These are phyloP conservation scores for Drosophila colorata DNA, from an alignment of 2,888 invertebrate species.

Conservation along the genomic window DNA sequence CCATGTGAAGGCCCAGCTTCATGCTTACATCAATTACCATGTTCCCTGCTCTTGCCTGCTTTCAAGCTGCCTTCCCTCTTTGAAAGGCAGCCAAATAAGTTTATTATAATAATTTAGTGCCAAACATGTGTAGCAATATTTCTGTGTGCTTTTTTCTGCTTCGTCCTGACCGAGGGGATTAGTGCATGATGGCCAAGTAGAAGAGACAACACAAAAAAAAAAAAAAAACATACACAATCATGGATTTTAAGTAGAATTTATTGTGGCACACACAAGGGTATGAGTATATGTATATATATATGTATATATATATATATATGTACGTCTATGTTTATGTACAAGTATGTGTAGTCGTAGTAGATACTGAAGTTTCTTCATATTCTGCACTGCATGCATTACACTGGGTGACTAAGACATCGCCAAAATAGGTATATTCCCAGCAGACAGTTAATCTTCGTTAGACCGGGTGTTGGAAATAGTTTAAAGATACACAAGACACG, in stretches of 20 bases:
- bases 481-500: too few relatives aligned
- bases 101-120: slow-evolving; percentile 78
- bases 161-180: slow-evolving; percentile 29
- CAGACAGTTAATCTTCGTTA: background rate
- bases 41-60: slow-evolving; percentile 6
- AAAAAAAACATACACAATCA: slow-evolving; percentile 45
- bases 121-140: slow-evolving; percentile 71
- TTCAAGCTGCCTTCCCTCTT: too few relatives aligned
- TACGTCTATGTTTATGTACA: background rate
- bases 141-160: slow-evolving; percentile 13
- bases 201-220: slow-evolving; percentile 10
- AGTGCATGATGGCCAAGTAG: slow-evolving; percentile 24
- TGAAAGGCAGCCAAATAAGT: slow-evolving; percentile 58
- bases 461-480: too few relatives aligned
- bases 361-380: background rate
- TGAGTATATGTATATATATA: background rate
- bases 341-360: background rate
- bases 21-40: slow-evolving; percentile 19
- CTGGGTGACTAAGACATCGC: background rate
- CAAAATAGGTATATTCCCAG: background rate
- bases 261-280: slow-evolving; percentile 10
- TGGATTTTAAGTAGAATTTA: slow-evolving; percentile 66
- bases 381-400: background rate
- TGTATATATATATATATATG: too few relatives aligned
- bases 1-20: slow-evolving; percentile 14